Percentiles rank a stretch among this genome's conserved stretches.
phyloP scores from a whole-genome alignment of 2,888 invertebrate genomes.

The Monopis laevigella region DNA sequence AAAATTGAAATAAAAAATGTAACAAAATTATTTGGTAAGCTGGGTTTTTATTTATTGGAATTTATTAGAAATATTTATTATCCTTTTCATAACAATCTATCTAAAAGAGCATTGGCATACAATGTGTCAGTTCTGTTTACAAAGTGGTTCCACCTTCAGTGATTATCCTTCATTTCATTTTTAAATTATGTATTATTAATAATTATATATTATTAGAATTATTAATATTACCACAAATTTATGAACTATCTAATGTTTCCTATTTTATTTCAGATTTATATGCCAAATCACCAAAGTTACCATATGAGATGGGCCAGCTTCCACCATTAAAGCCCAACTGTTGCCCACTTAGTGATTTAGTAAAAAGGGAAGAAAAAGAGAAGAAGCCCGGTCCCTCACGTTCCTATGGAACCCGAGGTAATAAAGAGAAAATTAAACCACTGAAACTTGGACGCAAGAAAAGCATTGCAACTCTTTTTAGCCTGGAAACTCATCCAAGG shows the following conservation, averaged over 20 bases:
- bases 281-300: constrained; percentile 73
- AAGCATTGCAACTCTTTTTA: constrained; percentile 30
- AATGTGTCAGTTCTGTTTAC: too few relatives aligned
- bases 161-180: too few relatives aligned
- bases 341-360: constrained; percentile 56
- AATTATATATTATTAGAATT: too few relatives aligned
- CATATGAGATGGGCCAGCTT: constrained; percentile 78
- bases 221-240: too few relatives aligned
- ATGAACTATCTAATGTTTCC: neutral
- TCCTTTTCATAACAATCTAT: too few relatives aligned
- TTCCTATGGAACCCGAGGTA: constrained; percentile 49
- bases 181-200: too few relatives aligned
- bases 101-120: too few relatives aligned
- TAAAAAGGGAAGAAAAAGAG: constrained; percentile 45
- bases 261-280: constrained; percentile 48
- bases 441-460: constrained; percentile 24
- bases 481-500: constrained; percentile 70
- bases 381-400: constrained; percentile 43
- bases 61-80: too few relatives aligned
- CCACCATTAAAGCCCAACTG: constrained; percentile 69
- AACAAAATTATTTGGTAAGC: constrained; percentile 65
- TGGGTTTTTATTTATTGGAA: neutral
- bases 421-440: constrained; percentile 49
- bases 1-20: constrained; percentile 71
- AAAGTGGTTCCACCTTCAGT: too few relatives aligned